A percentile compares a stretch with the other conserved stretches of the same genome.
Conservation (phyloP, 2,113 vertebrate genomes). For the Toxotes jaculatrix region DNA sequence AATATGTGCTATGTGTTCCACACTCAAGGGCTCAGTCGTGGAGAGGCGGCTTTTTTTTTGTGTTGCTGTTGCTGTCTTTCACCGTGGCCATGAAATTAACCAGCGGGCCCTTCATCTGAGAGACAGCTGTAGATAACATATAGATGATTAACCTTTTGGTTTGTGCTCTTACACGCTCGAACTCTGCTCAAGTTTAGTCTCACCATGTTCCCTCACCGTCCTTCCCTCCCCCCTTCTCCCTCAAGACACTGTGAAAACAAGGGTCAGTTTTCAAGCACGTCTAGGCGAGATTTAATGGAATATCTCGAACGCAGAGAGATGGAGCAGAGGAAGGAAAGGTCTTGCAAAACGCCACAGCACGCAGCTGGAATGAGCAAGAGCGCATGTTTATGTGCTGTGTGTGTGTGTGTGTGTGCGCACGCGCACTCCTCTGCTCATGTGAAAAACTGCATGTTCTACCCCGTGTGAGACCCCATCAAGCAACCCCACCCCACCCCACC, state of each 20-base stretch:
- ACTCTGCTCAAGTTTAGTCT: conserved; percentile 51
- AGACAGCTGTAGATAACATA: conserved; percentile 56
- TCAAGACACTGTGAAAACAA: conserved; percentile 61
- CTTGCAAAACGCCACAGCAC: conserved; percentile 54
- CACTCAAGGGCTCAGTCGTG: conserved; percentile 54
- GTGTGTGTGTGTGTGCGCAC: background rate
- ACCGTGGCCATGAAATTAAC: conserved; percentile 48
- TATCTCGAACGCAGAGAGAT: conserved; percentile 40
- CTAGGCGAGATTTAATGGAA: conserved; percentile 59
- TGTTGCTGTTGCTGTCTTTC: conserved; percentile 34
- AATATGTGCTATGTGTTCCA: conserved; percentile 53
- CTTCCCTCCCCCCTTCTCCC: conserved; percentile 24
- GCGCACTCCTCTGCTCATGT: conserved; percentile 22
- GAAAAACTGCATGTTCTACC: conserved; percentile 34
- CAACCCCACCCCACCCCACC: too few species aligned
- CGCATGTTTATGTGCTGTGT: conserved; percentile 36
- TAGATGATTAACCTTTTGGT: conserved; percentile 51
- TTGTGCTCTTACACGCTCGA: conserved; percentile 35
- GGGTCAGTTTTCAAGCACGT: conserved; percentile 60
- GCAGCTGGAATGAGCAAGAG: conserved; percentile 37
- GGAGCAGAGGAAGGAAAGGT: conserved; percentile 51
- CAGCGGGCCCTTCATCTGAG: conserved; percentile 36
- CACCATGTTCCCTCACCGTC: background rate
- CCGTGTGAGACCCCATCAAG: conserved; percentile 32
- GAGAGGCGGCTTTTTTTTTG: conserved; percentile 26